These are phyloP conservation scores for Seira musarum DNA, from an alignment of 2,888 invertebrate species.

Conservation along the genomic window DNA sequence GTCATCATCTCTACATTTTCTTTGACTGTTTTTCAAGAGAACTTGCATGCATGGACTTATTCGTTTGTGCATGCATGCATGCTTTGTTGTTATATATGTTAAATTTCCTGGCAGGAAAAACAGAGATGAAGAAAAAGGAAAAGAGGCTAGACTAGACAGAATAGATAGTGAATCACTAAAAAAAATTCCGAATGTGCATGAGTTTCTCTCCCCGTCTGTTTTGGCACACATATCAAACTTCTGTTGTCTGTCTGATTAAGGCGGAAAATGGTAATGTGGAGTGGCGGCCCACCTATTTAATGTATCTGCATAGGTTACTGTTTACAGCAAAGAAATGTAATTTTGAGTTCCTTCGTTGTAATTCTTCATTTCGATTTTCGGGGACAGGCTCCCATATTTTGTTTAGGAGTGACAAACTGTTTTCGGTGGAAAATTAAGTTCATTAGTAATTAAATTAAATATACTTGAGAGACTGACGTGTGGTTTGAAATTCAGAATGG, in stretches of 20 bases:
- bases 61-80: slow-evolving; percentile 35
- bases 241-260: slow-evolving; percentile 7
- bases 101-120: background rate
- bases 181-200: background rate
- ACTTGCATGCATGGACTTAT: slow-evolving; percentile 43
- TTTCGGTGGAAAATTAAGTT: too few species aligned
- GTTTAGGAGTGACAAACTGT: too few species aligned
- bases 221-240: slow-evolving; percentile 10
- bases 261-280: slow-evolving; percentile 21
- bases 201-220: background rate
- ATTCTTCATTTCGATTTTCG: too few species aligned
- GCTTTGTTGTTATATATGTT: slow-evolving; percentile 1
- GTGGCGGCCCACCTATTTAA: slow-evolving; percentile 45
- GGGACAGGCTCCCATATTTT: too few species aligned
- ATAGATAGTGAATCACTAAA: background rate
- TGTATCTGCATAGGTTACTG: slow-evolving; percentile 6
- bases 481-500: too few species aligned
- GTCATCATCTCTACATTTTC: slow-evolving; percentile 39
- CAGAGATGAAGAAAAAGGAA: background rate
- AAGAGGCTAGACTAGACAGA: background rate
- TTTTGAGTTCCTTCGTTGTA: too few species aligned
- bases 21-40: slow-evolving; percentile 37
- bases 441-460: too few species aligned
- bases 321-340: too few species aligned
- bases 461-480: too few species aligned